Evolutionary conservation across 2,888 invertebrate species (phyloP).

Genomic region (Phragmatobia fuliginosa): DNA sequence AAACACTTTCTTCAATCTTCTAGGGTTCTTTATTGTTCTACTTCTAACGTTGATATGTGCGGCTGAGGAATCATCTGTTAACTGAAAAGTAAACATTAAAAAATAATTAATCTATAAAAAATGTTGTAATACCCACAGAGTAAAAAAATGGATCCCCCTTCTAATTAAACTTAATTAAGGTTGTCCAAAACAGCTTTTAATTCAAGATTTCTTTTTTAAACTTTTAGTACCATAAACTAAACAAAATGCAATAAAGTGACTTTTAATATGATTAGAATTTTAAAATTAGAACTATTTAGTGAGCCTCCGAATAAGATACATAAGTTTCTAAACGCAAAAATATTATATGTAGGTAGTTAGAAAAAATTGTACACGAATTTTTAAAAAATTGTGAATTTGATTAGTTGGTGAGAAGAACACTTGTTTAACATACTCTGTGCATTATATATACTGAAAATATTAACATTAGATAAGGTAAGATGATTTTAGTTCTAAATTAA

Average conservation of each 20-base stretch:
- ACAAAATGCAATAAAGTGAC: neutral
- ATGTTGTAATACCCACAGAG: neutral
- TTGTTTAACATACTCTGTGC: neutral
- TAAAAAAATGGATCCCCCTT: too few species aligned
- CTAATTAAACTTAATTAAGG: neutral
- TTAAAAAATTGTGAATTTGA: neutral
- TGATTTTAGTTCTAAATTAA: neutral
- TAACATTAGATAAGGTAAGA: neutral
- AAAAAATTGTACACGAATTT: neutral
- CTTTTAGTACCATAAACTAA: neutral
- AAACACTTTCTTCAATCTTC: conserved; percentile 77
- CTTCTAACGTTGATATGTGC: conserved; percentile 71
- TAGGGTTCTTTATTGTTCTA: conserved; percentile 72
- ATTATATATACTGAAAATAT: neutral
- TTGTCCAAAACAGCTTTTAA: neutral
- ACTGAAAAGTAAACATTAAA: conserved; percentile 62
- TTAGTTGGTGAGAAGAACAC: neutral
- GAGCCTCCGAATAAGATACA: neutral
- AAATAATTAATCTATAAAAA: neutral
- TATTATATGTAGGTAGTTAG: neutral
- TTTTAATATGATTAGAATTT: neutral
- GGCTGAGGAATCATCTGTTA: conserved; percentile 79
- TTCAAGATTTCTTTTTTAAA: neutral
- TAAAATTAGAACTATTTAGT: neutral
- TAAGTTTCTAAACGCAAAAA: neutral